Evolutionary conservation across 1,140 invertebrate genomes (phyloP), one percentile per base, ranked within the genome.

Genomic region (Oedothorax gibbosus): DNA sequence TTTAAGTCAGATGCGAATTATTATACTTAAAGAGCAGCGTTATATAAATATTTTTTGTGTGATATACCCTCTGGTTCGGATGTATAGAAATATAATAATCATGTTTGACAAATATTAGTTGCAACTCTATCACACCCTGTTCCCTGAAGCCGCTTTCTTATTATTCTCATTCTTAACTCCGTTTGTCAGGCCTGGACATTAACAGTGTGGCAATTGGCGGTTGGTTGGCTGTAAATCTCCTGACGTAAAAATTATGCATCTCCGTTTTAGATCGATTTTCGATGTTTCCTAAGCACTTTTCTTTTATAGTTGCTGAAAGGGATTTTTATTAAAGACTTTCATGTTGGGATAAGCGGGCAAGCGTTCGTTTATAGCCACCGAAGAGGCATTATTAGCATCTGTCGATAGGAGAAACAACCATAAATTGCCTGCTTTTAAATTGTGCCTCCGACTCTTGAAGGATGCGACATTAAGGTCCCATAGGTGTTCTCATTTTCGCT

Each of bases 371-470:
- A 82, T 82, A 64, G 80, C 80, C 69, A 51, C 56, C 57, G 35
- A 82, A 82, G 80, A 73, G 69, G 80, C 80, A 82, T 82, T 82
- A 82, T 82, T 82, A 82, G 80, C 80, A 82, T 72, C 80, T 82
- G 80, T 14, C 60, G 80, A 82, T 50, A 60, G 15, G 80, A 66
- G 62, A 73, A 73, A 62, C 68, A 82, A 62, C 68, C 80, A 82
- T 82, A 82, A 82, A 82, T 82, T 82, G 69, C 80, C 35, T 53
- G 69, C 80, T 82, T 82, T 82, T 82, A 82, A 82, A 82, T 71
- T 82, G 51, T 75, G 49, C 50, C 51, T n/a, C 35, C 53, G 66
- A 66, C 54, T 66, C 56, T n/a, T 64, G 69, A 73, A 73, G 60
- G 80, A 81, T 73, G 66, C 21, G 80, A 57, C 66, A 71, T 81